Evolutionary conservation across 2,888 invertebrate genomes (phyloP).

Genomic region (Rapana venosa): DNA sequence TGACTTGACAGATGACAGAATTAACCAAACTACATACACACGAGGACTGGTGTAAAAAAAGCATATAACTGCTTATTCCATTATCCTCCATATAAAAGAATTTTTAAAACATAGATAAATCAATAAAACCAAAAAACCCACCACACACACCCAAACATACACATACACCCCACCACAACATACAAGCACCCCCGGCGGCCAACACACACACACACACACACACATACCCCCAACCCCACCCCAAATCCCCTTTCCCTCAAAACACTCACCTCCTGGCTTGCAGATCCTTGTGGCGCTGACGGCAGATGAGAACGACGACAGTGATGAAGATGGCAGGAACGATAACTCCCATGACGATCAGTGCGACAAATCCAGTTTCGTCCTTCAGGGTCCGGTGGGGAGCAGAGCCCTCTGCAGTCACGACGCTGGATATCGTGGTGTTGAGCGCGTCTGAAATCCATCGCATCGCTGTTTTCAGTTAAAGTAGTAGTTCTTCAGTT

Average conservation of each 20-base stretch:
- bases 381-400: constrained; percentile 48
- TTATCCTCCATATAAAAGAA: too few relatives aligned
- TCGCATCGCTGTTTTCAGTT: not conserved
- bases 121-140: too few relatives aligned
- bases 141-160: too few relatives aligned
- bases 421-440: not conserved
- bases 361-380: constrained; percentile 49
- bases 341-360: constrained; percentile 51
- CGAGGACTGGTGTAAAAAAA: too few relatives aligned
- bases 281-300: constrained; percentile 49
- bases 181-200: too few relatives aligned
- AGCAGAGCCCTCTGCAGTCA: constrained; percentile 43
- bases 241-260: not conserved
- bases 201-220: too few relatives aligned
- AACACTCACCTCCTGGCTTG: constrained; percentile 48
- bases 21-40: too few relatives aligned
- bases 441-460: not conserved
- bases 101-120: too few relatives aligned
- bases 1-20: too few relatives aligned
- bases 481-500: not conserved
- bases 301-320: constrained; percentile 51
- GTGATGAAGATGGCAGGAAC: constrained; percentile 50
- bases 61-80: too few relatives aligned
- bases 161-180: too few relatives aligned
- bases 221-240: not conserved